Percentiles rank a stretch among this genome's conserved stretches.
Evolutionary conservation across 2,888 invertebrate genomes (phyloP).

Genomic region (Orthosia incerta): DNA sequence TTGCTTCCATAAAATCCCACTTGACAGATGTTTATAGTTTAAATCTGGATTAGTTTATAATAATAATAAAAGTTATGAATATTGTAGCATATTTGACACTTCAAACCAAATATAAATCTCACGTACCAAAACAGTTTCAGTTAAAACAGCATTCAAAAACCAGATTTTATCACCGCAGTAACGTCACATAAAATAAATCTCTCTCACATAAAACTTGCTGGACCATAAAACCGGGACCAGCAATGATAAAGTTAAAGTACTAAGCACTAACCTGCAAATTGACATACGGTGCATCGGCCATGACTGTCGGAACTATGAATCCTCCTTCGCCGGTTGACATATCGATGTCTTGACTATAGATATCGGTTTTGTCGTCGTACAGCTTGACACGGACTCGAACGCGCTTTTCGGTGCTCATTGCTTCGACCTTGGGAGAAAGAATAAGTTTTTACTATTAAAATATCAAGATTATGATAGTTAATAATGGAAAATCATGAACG

Average conservation of each 20-base stretch:
- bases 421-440: constrained; percentile 89
- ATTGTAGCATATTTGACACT: background rate
- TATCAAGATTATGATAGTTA: background rate
- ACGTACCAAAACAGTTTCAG: constrained; percentile 9
- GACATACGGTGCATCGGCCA: constrained; percentile 92
- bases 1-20: too few relatives aligned
- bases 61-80: background rate
- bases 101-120: background rate
- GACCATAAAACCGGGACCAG: constrained; percentile 19
- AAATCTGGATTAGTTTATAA: background rate
- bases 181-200: constrained; percentile 40
- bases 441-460: background rate
- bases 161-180: constrained; percentile 10
- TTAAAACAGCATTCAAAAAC: constrained; percentile 28
- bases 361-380: constrained; percentile 92
- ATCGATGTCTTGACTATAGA: constrained; percentile 93
- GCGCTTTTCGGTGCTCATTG: constrained; percentile 93
- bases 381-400: constrained; percentile 93
- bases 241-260: constrained; percentile 46
- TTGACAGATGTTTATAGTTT: background rate
- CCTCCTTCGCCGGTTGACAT: constrained; percentile 93
- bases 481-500: too few relatives aligned
- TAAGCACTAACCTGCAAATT: constrained; percentile 90
- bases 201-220: constrained; percentile 40
- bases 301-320: constrained; percentile 93